Conservation (phyloP, 2,888 invertebrate genomes). For the Eugnorisma glareosa region DNA sequence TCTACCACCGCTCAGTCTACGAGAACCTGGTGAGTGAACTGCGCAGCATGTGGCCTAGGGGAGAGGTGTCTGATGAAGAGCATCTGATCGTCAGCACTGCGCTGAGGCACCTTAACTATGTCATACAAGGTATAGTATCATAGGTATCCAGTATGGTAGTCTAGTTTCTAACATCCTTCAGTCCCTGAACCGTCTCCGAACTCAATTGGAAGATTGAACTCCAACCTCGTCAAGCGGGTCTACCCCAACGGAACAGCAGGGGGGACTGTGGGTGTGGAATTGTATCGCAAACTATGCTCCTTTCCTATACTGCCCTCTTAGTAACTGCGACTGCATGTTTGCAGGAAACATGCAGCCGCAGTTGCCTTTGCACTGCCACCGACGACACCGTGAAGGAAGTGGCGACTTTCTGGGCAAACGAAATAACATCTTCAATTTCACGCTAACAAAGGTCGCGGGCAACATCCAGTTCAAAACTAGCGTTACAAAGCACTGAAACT, state of each 20-base stretch:
- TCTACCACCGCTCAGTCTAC: constrained; percentile 76
- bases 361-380: background rate
- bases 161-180: background rate
- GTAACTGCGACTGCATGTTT: too few relatives aligned
- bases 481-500: background rate
- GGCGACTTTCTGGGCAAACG: background rate
- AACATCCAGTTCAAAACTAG: background rate
- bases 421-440: background rate
- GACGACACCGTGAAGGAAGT: background rate
- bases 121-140: constrained; percentile 73
- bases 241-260: background rate
- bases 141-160: background rate
- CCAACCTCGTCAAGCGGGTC: background rate
- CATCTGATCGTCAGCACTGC: constrained; percentile 73
- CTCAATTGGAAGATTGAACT: background rate
- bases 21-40: constrained; percentile 72
- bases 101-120: constrained; percentile 70
- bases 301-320: background rate
- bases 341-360: background rate
- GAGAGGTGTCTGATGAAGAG: constrained; percentile 76
- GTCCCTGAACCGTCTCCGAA: background rate
- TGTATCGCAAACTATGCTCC: background rate
- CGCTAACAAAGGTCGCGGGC: too few relatives aligned
- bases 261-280: background rate
- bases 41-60: constrained; percentile 80